These are phyloP conservation scores for Eciton burchellii DNA, from an alignment of 1,140 invertebrate species.

Conservation along the genomic window DNA sequence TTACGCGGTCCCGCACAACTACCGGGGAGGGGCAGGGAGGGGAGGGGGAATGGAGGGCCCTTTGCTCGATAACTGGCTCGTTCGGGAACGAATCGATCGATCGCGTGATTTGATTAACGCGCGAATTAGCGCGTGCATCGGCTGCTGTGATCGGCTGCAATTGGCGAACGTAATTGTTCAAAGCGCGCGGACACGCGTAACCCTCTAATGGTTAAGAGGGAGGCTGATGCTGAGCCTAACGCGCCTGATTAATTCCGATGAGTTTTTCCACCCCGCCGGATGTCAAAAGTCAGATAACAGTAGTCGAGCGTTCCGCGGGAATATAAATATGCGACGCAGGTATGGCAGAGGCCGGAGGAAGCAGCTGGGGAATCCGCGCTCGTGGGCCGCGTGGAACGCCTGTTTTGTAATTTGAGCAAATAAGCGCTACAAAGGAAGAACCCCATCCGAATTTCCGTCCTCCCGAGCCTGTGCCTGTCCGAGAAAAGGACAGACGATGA, in stretches of 20 bases:
- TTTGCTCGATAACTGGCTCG: no score
- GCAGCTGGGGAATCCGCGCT: not conserved
- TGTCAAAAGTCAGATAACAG: slow-evolving; percentile 11
- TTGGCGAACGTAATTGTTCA: not conserved
- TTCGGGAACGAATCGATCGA: no score
- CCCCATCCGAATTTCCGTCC: not conserved
- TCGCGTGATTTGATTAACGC: no score
- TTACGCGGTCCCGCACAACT: not conserved
- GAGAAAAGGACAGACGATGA: not conserved
- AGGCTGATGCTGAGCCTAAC: not conserved
- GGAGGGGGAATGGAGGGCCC: no score
- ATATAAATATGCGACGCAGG: not conserved
- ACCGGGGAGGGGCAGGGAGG: no score
- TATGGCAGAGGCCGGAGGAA: not conserved
- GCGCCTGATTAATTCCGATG: not conserved
- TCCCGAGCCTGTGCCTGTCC: not conserved
- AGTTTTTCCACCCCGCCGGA: not conserved
- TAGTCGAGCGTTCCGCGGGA: not conserved
- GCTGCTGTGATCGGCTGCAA: no score
- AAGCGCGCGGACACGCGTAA: not conserved
- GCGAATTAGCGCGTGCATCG: no score
- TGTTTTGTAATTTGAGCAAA: slow-evolving; percentile 38
- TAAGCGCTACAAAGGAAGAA: not conserved
- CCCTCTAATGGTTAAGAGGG: not conserved
- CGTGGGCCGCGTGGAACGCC: not conserved